Percentiles rank a stretch among this genome's conserved stretches.
These are phyloP conservation scores for Cataglyphis hispanica DNA, from an alignment of 1,140 invertebrate genomes.

Conservation along the genomic window DNA sequence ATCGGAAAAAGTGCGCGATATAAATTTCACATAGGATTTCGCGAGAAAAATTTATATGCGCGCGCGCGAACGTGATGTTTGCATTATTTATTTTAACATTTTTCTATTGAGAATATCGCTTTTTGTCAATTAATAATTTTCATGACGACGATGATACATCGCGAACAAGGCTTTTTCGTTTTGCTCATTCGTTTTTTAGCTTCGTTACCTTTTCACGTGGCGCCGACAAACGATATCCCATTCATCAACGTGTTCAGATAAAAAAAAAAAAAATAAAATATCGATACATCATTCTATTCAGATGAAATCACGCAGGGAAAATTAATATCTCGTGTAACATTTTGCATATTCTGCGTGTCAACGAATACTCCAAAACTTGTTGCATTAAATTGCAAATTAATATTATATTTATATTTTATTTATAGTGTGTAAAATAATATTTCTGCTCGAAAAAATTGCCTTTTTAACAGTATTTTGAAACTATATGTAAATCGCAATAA, in stretches of 20 bases:
- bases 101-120: not conserved
- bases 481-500: too few relatives aligned
- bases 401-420: not conserved
- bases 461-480: not conserved
- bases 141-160: slow-evolving; percentile 5
- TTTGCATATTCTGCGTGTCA: slow-evolving; percentile 37
- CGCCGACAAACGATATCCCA: slow-evolving; percentile 53
- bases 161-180: slow-evolving; percentile 40
- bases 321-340: slow-evolving; percentile 49
- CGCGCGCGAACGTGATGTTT: not conserved
- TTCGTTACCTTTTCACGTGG: slow-evolving; percentile 23
- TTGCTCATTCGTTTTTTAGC: slow-evolving; percentile 55
- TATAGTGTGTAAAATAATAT: not conserved
- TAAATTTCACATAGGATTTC: not conserved
- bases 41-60: not conserved
- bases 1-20: slow-evolving; percentile 12
- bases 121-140: slow-evolving; percentile 28
- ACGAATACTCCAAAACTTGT: slow-evolving; percentile 27
- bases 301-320: not conserved
- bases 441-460: not conserved
- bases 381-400: slow-evolving; percentile 12
- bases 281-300: slow-evolving; percentile 40
- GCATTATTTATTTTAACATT: slow-evolving; percentile 18
- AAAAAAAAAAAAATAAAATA: slow-evolving; percentile 16
- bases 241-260: slow-evolving; percentile 22